Percentiles rank a stretch among this genome's conserved stretches.
phyloP scores from a whole-genome alignment of 2,113 vertebrate genomes.

The Phrynosoma platyrhinos region DNA sequence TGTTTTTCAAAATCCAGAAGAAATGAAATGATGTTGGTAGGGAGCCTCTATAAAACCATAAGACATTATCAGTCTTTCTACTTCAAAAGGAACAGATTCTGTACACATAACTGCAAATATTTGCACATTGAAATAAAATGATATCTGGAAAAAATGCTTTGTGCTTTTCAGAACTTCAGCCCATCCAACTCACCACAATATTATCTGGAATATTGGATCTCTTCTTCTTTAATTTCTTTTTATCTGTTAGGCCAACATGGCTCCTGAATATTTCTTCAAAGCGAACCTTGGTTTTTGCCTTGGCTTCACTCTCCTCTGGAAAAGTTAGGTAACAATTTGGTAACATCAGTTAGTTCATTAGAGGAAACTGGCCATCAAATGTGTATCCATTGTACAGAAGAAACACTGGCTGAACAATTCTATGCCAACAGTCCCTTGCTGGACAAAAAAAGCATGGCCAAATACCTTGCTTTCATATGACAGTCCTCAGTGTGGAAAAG shows the following conservation, averaged over 20 bases:
- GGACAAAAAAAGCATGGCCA: neutral
- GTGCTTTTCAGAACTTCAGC: neutral
- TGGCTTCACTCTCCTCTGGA: slow-evolving; percentile 89
- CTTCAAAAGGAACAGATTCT: neutral
- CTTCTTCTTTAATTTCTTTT: slow-evolving; percentile 79
- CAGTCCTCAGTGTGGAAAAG: neutral
- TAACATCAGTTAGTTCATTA: slow-evolving; percentile 7
- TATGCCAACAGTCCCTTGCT: neutral
- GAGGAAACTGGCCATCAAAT: neutral
- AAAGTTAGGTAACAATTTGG: slow-evolving; percentile 45
- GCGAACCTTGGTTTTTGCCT: slow-evolving; percentile 86
- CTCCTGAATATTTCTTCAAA: slow-evolving; percentile 90
- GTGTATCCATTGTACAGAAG: neutral
- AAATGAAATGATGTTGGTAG: neutral
- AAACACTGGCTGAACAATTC: neutral
- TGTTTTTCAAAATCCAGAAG: neutral
- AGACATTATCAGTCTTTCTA: neutral
- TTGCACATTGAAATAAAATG: neutral
- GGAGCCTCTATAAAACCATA: neutral
- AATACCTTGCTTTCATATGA: neutral
- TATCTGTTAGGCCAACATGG: slow-evolving; percentile 74
- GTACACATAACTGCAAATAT: neutral
- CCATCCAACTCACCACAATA: slow-evolving; percentile 81
- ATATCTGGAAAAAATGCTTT: neutral
- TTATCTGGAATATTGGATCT: slow-evolving; percentile 78